Conservation (phyloP, 2,113 vertebrate species). For the Odocoileus hemionus region DNA sequence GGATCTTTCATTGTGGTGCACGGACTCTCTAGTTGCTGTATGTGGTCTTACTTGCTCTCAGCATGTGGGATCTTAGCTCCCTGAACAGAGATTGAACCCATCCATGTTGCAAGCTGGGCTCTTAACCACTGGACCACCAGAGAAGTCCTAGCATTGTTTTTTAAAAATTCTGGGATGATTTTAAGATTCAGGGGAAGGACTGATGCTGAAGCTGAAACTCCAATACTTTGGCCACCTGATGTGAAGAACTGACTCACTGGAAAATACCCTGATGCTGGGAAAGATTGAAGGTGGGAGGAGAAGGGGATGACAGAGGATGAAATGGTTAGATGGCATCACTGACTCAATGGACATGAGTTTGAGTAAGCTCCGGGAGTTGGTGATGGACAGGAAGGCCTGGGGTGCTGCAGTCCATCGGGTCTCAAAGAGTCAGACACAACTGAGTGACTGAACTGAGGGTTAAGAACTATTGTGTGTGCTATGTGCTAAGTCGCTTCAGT, state of each 20-base stretch:
- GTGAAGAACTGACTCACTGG: neutral
- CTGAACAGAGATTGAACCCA: neutral
- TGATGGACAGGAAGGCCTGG: neutral
- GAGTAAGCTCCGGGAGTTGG: neutral
- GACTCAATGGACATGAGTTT: neutral
- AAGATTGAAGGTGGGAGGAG: neutral
- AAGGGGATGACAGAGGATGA: neutral
- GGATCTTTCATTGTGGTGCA: neutral
- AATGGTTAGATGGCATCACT: neutral
- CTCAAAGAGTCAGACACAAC: accelerated
- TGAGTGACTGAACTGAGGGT: neutral
- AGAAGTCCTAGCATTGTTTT: neutral
- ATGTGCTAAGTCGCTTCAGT: neutral
- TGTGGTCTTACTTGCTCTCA: neutral
- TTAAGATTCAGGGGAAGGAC: neutral
- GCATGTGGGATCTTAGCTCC: neutral
- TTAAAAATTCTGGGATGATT: neutral
- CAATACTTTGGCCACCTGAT: neutral
- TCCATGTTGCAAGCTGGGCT: neutral
- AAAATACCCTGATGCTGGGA: neutral
- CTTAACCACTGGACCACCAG: neutral
- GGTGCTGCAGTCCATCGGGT: accelerated
- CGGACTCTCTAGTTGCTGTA: neutral
- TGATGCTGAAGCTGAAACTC: neutral
- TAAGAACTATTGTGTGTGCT: neutral